A percentile compares a stretch with the other conserved stretches of the same genome.
Evolutionary conservation across 1,140 invertebrate genomes (phyloP).

Genomic region (Brachionus calyciflorus): DNA sequence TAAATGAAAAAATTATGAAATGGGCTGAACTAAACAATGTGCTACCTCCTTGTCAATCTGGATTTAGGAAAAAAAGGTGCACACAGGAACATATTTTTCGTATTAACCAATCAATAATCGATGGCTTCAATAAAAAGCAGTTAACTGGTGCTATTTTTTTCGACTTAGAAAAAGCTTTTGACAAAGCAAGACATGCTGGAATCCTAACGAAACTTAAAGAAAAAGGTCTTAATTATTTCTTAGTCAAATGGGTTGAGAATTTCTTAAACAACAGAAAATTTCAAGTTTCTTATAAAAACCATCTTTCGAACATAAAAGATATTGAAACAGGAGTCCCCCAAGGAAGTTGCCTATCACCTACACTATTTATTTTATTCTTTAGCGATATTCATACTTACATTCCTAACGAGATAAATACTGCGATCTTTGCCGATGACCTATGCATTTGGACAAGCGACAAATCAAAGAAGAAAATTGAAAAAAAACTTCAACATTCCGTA

Average conservation of each 20-base stretch:
- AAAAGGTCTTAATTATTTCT: background rate
- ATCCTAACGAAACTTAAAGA: constrained; percentile 52
- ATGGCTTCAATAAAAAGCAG: constrained; percentile 53
- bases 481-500: no score
- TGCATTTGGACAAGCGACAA: no score
- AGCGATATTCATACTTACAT: no score
- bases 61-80: constrained; percentile 53
- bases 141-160: constrained; percentile 52
- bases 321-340: constrained; percentile 3
- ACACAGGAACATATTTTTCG: constrained; percentile 55
- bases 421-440: no score
- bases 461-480: no score
- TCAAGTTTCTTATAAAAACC: background rate
- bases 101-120: constrained; percentile 53
- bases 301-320: background rate
- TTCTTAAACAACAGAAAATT: background rate
- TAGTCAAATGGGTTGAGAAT: background rate
- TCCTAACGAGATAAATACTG: no score
- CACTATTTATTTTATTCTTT: background rate
- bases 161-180: constrained; percentile 60
- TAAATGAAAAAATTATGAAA: constrained; percentile 19
- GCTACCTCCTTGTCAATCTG: constrained; percentile 46
- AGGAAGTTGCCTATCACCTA: background rate
- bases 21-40: constrained; percentile 17
- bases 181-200: constrained; percentile 55